These are phyloP conservation scores for Ginglymostoma cirratum DNA, from an alignment of 2,113 vertebrate species.

Conservation along the genomic window DNA sequence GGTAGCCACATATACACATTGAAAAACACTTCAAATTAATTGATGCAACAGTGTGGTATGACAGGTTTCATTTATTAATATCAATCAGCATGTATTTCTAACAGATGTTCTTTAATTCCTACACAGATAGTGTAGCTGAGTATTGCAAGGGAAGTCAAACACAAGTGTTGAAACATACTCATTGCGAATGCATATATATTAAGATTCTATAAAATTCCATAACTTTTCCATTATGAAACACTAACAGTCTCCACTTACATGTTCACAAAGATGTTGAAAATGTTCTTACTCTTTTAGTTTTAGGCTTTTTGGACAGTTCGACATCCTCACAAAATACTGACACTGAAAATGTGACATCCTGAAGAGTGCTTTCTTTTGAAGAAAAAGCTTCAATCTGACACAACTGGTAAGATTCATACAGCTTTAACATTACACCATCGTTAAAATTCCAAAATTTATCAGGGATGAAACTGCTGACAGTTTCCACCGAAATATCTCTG, in stretches of 20 bases:
- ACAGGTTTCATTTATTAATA: slow-evolving; percentile 2
- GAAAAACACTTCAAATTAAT: slow-evolving; percentile 1
- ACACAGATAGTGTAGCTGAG: not conserved
- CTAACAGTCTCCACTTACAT: not conserved
- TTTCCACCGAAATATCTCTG: not conserved
- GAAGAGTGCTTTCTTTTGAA: not conserved
- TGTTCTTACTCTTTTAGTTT: not conserved
- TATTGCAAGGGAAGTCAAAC: not conserved
- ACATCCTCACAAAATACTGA: not conserved
- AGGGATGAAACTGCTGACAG: not conserved
- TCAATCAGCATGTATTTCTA: not conserved
- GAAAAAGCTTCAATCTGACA: not conserved
- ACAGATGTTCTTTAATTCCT: not conserved
- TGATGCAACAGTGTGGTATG: not conserved
- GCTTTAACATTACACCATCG: not conserved
- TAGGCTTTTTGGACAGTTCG: too few species aligned
- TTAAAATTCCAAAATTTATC: not conserved
- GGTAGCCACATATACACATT: not conserved
- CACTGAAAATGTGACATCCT: not conserved
- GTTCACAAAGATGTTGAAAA: not conserved
- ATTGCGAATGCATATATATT: not conserved
- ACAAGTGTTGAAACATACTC: not conserved
- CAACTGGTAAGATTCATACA: not conserved
- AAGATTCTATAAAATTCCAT: not conserved
- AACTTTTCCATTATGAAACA: not conserved